These are phyloP conservation scores for Branchipolynoe longqiensis DNA, from an alignment of 2,888 invertebrate species.

Conservation along the genomic window DNA sequence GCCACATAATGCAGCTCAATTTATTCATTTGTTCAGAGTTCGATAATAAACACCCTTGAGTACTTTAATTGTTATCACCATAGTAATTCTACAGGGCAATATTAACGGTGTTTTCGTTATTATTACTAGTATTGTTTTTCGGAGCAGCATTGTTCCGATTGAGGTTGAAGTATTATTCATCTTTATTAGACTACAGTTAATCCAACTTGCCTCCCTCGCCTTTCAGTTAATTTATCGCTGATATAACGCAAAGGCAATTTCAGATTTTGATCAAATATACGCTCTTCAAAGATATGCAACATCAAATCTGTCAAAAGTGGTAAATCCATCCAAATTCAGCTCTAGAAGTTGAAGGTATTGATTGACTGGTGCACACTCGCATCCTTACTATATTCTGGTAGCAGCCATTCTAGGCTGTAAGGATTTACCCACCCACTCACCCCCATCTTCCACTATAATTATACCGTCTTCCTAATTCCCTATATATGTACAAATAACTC, in stretches of 20 bases:
- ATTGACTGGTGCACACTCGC: background rate
- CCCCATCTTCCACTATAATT: background rate
- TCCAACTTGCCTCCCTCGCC: no score
- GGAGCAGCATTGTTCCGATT: no score
- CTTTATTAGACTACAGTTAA: no score
- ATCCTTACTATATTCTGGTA: background rate
- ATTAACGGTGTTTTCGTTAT: no score
- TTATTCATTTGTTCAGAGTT: no score
- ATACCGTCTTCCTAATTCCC: background rate
- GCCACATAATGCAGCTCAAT: no score
- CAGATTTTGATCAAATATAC: conserved; percentile 39
- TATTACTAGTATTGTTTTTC: no score
- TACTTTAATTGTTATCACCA: no score
- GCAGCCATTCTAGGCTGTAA: background rate
- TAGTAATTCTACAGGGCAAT: no score
- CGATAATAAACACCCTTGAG: no score
- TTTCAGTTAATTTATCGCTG: background rate
- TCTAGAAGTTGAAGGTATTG: background rate
- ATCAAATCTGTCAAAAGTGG: conserved; percentile 45
- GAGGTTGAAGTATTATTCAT: no score
- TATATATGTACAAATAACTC: no score
- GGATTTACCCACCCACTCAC: background rate
- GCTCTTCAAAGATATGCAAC: conserved; percentile 41
- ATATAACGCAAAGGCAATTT: conserved; percentile 42
- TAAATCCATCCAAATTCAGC: conserved; percentile 38